phyloP scores from a whole-genome alignment of 1,140 invertebrate species.

The Drosophila tsacasi region DNA sequence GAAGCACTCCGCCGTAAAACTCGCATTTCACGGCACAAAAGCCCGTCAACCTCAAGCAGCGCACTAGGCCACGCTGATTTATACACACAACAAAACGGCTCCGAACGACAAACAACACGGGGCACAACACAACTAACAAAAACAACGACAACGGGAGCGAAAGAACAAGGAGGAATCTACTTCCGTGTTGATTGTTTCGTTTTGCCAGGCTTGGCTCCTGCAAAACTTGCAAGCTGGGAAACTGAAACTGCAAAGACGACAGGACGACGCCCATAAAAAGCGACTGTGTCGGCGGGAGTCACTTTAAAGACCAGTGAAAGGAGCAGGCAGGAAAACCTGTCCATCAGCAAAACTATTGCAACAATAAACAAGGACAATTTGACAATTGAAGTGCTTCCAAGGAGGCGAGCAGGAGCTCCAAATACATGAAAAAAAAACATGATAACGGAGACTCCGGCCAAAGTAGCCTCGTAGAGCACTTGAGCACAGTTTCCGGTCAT shows the following conservation, averaged over 20 bases:
- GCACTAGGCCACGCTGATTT: constrained; percentile 81
- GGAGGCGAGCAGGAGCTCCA: constrained; percentile 13
- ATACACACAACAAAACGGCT: constrained; percentile 46
- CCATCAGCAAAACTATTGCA: constrained; percentile 81
- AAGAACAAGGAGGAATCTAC: constrained; percentile 56
- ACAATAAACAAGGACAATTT: constrained; percentile 83
- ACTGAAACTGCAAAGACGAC: constrained; percentile 48
- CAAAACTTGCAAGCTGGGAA: constrained; percentile 25
- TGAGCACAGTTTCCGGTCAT: constrained; percentile 82
- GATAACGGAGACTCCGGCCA: constrained; percentile 13
- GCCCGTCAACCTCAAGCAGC: constrained; percentile 77
- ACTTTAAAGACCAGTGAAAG: constrained; percentile 80
- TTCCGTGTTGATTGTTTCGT: constrained; percentile 81
- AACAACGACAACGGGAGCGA: constrained; percentile 48
- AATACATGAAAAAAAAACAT: constrained; percentile 2
- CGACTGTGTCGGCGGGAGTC: constrained; percentile 75
- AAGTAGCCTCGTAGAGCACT: constrained; percentile 67
- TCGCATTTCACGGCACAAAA: constrained; percentile 68
- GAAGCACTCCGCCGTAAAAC: constrained; percentile 78
- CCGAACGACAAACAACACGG: constrained; percentile 29
- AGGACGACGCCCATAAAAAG: constrained; percentile 76
- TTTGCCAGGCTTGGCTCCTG: constrained; percentile 54
- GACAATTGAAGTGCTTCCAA: constrained; percentile 77
- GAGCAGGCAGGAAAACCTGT: constrained; percentile 68
- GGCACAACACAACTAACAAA: constrained; percentile 25